Conservation (phyloP, 2,797 vertebrate species). For the Coilia nasus region DNA sequence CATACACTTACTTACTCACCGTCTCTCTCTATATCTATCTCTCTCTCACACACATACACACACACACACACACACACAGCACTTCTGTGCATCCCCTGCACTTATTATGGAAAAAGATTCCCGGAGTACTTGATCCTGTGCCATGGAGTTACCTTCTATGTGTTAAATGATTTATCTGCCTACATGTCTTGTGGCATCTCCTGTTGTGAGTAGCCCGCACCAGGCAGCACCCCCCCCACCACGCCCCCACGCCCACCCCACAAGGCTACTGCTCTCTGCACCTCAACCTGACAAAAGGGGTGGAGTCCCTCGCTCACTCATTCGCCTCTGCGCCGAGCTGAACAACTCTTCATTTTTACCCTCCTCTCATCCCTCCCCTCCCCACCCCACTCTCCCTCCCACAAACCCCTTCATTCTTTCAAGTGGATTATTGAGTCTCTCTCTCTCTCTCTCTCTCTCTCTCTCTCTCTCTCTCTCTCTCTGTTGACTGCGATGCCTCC, state of each 20-base stretch:
- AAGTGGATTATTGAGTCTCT: neutral
- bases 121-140: neutral
- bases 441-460: too few relatives aligned
- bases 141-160: slow-evolving; percentile 35
- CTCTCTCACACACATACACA: neutral
- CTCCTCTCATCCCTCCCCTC: neutral
- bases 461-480: too few relatives aligned
- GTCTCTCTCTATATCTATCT: too few relatives aligned
- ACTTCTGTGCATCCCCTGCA: neutral
- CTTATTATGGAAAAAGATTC: neutral
- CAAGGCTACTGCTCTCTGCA: neutral
- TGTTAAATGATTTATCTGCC: slow-evolving; percentile 39
- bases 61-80: too few relatives aligned
- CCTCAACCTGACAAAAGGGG: slow-evolving; percentile 39
- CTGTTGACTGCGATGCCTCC: too few relatives aligned
- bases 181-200: slow-evolving; percentile 41
- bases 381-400: neutral
- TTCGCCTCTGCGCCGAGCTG: neutral
- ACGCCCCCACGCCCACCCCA: neutral
- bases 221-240: neutral
- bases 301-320: too few relatives aligned
- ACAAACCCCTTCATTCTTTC: neutral
- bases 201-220: slow-evolving; percentile 24
- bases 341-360: neutral
- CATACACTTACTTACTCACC: too few relatives aligned